A percentile compares a stretch with the other conserved stretches of the same genome.
Evolutionary conservation across 2,113 vertebrate genomes (phyloP).

Genomic region (Leucosticte australis): DNA sequence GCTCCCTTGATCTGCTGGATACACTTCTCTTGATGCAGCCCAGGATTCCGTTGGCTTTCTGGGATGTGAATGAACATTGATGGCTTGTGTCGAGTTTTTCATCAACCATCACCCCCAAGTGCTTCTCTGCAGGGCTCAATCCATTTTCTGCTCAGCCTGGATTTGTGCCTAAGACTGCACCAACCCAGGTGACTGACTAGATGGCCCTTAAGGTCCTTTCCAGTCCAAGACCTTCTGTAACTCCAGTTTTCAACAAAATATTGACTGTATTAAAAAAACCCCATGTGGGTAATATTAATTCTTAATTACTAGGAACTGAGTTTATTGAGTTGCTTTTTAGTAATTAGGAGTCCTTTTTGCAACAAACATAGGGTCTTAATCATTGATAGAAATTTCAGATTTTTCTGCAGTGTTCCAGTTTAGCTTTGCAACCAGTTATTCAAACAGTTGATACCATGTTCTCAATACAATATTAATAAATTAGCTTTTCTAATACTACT

Average conservation of each 20-base stretch:
- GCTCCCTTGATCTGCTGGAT: no score
- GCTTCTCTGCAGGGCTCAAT: not conserved
- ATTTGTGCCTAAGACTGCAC: not conserved
- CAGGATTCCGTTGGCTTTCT: fast-evolving
- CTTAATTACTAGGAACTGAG: not conserved
- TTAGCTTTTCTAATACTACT: not conserved
- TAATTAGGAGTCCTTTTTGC: not conserved
- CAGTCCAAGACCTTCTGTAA: not conserved
- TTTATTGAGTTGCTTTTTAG: not conserved
- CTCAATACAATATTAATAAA: not conserved
- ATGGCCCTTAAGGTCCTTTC: not conserved
- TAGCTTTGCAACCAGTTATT: not conserved
- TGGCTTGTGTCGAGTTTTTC: not conserved
- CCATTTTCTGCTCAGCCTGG: not conserved
- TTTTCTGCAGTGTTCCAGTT: fast-evolving
- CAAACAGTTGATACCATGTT: not conserved
- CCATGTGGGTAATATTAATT: not conserved
- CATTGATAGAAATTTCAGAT: not conserved
- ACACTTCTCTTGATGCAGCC: not conserved
- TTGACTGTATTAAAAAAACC: fast-evolving
- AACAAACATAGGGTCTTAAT: not conserved
- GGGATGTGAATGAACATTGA: not conserved
- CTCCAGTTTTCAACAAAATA: not conserved
- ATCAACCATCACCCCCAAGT: not conserved
- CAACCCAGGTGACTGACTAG: not conserved